Conservation (phyloP, 2,797 vertebrate genomes). For the Falco columbarius region DNA sequence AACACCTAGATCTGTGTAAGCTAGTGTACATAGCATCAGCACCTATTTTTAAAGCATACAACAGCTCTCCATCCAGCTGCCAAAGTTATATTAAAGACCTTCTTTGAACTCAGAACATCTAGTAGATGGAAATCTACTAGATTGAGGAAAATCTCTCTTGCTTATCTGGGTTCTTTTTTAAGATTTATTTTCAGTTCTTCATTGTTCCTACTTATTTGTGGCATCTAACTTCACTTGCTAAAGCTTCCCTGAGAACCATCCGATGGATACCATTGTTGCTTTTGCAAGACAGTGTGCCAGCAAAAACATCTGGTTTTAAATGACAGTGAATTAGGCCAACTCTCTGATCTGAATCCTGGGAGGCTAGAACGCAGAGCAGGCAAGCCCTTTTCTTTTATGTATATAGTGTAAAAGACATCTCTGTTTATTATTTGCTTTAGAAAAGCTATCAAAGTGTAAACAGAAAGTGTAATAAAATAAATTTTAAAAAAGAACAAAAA, state of each 20-base stretch:
- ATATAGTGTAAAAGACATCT: background rate
- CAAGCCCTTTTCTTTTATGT: slow-evolving; percentile 16
- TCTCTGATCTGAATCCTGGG: slow-evolving; percentile 42
- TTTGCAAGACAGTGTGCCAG: slow-evolving; percentile 39
- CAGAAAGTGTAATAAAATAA: background rate
- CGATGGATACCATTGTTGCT: slow-evolving; percentile 41
- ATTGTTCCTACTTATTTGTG: slow-evolving; percentile 18
- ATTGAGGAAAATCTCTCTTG: background rate
- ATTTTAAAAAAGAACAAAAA: background rate
- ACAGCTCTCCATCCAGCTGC: background rate
- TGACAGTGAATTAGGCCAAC: slow-evolving; percentile 31
- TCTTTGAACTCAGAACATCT: slow-evolving; percentile 25
- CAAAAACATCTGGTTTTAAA: slow-evolving; percentile 62
- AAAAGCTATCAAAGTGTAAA: slow-evolving; percentile 32
- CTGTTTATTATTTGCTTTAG: slow-evolving; percentile 39
- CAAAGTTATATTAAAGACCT: background rate
- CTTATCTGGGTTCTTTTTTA: slow-evolving; percentile 23
- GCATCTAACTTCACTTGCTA: slow-evolving; percentile 19
- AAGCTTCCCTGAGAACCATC: slow-evolving; percentile 12
- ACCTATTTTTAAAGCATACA: background rate
- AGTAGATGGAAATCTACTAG: background rate
- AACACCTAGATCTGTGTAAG: background rate
- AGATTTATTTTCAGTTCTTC: slow-evolving; percentile 29
- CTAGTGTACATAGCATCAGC: background rate
- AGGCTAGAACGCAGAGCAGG: background rate